phyloP scores from a whole-genome alignment of 2,113 vertebrate genomes.

The Cryptotis parvus region DNA sequence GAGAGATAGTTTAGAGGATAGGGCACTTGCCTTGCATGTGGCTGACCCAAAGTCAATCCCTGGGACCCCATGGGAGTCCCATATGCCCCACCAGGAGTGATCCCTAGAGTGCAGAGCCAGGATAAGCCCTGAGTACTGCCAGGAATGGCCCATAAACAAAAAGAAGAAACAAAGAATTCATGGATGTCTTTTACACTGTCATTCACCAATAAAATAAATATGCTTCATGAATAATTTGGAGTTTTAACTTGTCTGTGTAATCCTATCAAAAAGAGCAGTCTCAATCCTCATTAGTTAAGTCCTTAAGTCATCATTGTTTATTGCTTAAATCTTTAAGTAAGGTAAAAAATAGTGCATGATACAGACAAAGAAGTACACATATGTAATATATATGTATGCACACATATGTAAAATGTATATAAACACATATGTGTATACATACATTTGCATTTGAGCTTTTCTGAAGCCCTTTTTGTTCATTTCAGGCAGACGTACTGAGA shows the following conservation, averaged over 20 bases:
- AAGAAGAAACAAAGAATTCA: not conserved
- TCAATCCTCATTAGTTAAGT: not conserved
- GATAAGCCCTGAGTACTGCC: too few species aligned
- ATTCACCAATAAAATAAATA: not conserved
- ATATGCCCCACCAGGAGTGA: too few species aligned
- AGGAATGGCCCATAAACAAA: too few species aligned
- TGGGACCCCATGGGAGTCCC: too few species aligned
- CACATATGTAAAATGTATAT: too few species aligned
- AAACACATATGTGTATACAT: conserved; percentile 29
- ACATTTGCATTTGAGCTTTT: conserved; percentile 82
- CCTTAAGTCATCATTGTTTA: not conserved
- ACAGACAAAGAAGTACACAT: conserved; percentile 62
- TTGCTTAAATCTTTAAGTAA: conserved; percentile 64
- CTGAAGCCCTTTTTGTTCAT: conserved; percentile 83
- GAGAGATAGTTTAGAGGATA: too few species aligned
- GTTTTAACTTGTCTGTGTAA: not conserved
- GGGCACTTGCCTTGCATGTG: too few species aligned
- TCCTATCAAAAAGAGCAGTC: not conserved
- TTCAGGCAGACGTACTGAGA: conserved; percentile 79
- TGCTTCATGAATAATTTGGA: not conserved
- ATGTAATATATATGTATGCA: not conserved
- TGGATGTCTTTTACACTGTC: not conserved
- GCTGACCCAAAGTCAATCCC: too few species aligned
- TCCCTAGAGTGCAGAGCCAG: too few species aligned
- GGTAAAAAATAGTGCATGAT: conserved; percentile 81